Percentiles rank a stretch among this genome's conserved stretches.
Evolutionary conservation across 2,888 invertebrate genomes (phyloP).

Genomic region (Cerastis leucographa): DNA sequence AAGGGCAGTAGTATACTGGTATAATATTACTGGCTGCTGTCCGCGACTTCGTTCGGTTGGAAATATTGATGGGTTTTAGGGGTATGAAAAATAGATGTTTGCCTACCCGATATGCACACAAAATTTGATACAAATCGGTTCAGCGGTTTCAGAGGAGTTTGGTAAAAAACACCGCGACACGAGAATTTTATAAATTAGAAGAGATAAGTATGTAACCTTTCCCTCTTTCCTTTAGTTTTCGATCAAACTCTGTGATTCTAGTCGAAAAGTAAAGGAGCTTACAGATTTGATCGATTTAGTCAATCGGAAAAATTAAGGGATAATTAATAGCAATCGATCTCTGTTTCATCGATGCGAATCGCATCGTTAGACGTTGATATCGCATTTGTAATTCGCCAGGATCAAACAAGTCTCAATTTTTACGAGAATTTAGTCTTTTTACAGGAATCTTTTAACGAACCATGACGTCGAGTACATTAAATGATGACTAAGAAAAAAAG

Average conservation of each 20-base stretch:
- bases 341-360: neutral
- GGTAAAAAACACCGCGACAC: too few relatives aligned
- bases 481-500: slow-evolving; percentile 49
- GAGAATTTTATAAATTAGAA: too few relatives aligned
- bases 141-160: too few relatives aligned
- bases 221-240: neutral
- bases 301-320: slow-evolving; percentile 3
- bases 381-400: neutral
- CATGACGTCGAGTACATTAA: slow-evolving; percentile 4
- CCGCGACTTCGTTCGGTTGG: too few relatives aligned
- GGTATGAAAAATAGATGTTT: too few relatives aligned
- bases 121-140: too few relatives aligned
- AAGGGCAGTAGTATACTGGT: neutral
- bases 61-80: too few relatives aligned
- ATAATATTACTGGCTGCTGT: too few relatives aligned
- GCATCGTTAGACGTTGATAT: neutral
- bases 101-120: too few relatives aligned
- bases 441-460: slow-evolving; percentile 4
- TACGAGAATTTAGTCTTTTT: neutral
- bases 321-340: neutral
- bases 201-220: neutral
- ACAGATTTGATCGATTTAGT: neutral
- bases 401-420: neutral
- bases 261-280: neutral
- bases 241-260: neutral